Base-by-base conservation (phyloP, 2,888 invertebrate genomes). In the Volucella inanis region DNA sequence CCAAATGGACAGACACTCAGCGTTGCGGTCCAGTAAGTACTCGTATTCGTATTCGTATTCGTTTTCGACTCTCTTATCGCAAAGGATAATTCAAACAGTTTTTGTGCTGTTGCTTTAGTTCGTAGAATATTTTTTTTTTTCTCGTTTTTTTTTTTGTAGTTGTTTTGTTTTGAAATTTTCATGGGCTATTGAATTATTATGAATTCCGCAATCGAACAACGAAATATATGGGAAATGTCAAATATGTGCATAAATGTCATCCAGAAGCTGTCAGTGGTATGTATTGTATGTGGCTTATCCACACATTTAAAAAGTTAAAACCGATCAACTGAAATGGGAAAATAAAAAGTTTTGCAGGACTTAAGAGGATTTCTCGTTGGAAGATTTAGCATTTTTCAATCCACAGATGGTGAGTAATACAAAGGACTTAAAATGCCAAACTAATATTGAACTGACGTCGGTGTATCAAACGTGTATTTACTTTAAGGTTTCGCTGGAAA, bases 131-230 rank as follows among this genome's bases (percentile, higher is more conserved):
- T 61, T 15, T 39, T 47, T 43, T 67, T 22, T 0, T 45, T n/a
- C n/a, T n/a, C n/a, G 12, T 22, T 61, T 41, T 55, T 64, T 64
- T 52, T 71, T n/a, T 52, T 54, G 9, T n/a, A 41, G 54, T 18
- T 18, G 45, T 14, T 47, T 71, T 31, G 31, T 31, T 31, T 31
- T 31, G 31, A 31, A 31, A n/a, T 43, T 61, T 78, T 79, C n/a
- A 67, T 38, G 71, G 65, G 45, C 67, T 76, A 81, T 81, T 81
- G 72, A 68, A 72, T 81, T 72, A 49, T 78, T 78, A 75, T 75
- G 65, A 57, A 70, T 75, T 59, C 61, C 15, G 72, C 80, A 80
- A 80, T 71, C 80, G 75, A 61, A 75, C 67, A 59, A 74, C 12
- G n/a, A 71, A 79, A 65, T 72, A 57, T 72, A 71, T 71, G 71